Base-by-base conservation (phyloP, 2,113 vertebrate species). In the Microcebus tavaratra region DNA sequence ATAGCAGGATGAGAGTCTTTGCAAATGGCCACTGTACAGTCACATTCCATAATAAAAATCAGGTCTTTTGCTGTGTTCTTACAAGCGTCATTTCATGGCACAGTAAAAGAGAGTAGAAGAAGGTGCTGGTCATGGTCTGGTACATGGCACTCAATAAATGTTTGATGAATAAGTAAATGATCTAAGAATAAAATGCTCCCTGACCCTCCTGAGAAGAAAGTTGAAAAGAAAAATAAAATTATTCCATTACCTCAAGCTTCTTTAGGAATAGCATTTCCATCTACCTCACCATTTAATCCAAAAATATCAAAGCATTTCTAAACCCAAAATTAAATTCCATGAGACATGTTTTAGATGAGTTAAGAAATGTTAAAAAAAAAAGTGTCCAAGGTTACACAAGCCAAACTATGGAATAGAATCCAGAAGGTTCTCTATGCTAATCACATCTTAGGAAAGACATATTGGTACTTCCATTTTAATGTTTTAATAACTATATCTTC, bases 271-370 rank as follows among this genome's bases (percentile, higher is more conserved):
- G 68, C 57, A 88, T 72, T 96, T 95, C 53, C 11, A 59, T 88
- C 34, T 18, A 90, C 12, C 21, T 88, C 31, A 92, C 78, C 59
- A 68, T 42, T 91, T 86, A 88, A 86, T 79, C 59, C 61, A 87
- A 96, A 97, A 89, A 95, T 86, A 45, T 68, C 73, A 90, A 83
- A 84, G n/a, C 45, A 57, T 88, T 93, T 91, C 63, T 89, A 86
- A 96, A 73, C 31, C 65, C 55, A 55, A 95, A 95, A 79, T 75
- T 82, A 96, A 92, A 55, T 53, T 95, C 73, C 75, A 21, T 27
- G 34, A 91, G 67, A 45, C 12, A 92, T 34, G 53, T 84, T 95
- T 96, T 79, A 76, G 31, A 45, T 65, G 25, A 94, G 39, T 59
- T 94, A 92, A 73, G 8, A 86, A 84, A 94, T 45, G 25, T 89